Evolutionary conservation across 2,113 vertebrate genomes (phyloP), one percentile per base, ranked within the genome.

Genomic region (Vireo altiloquus): DNA sequence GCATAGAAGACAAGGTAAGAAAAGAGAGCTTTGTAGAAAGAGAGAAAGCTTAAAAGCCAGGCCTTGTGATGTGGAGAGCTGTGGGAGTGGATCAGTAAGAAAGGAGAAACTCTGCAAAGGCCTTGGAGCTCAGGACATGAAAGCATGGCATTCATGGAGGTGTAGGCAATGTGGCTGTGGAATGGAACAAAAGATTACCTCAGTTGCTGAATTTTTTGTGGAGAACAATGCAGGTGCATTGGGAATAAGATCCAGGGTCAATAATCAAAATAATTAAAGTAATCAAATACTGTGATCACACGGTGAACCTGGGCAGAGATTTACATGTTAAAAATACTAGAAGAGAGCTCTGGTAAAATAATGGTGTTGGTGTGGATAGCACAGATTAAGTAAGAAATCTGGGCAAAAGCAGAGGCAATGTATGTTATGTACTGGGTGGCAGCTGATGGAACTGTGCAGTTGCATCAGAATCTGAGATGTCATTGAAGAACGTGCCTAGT

Each of bases 51-150:
- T 60, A 83, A 92, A 94, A 96, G 35, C 39, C 47, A 80, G 47
- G 63, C 56, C 64, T 64, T 92, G 46, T 76, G 82, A 54, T 83
- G 35, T 86, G 83, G 52, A 59, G 42, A 86, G 39, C 44, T 72
- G 63, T 85, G 47, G 52, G 59, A 83, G 31, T 1, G 1, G 27
- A 60, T 92, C 82, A 49, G 4, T 90, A 88, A 85, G 79, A 87
- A 92, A 92, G 28, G 31, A 79, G 39, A 86, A 72, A 74, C 22
- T 53, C 89, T 90, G 75, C 91, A 94, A 96, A 86, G 76, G 71
- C 39, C 75, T 93, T 37, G 47, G 76, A 95, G 63, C 59, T 90
- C 52, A 60, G 33, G 22, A 81, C 39, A 66, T 87, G 85, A 82
- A 95, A 88, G 50, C 60, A 52, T 63, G 52, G 30, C 47, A 95